Percentiles rank a stretch among this genome's conserved stretches.
phyloP scores from a whole-genome alignment of 2,888 invertebrate species.

The Perizoma flavofasciatum region DNA sequence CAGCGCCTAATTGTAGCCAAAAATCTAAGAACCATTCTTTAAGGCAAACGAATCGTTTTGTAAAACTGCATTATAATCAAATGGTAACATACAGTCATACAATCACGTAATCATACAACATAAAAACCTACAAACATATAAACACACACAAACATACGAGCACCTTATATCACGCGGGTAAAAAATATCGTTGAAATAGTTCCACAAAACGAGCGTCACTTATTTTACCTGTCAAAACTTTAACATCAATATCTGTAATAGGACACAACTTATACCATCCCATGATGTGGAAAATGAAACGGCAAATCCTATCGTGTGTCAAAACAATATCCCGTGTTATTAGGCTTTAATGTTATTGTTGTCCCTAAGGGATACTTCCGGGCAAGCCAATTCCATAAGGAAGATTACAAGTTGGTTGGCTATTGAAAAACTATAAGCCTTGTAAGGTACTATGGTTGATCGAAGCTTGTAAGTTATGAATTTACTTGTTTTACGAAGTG shows the following conservation, averaged over 20 bases:
- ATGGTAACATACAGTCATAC: too few relatives aligned
- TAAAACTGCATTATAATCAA: too few relatives aligned
- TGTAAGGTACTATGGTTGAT: constrained; percentile 1
- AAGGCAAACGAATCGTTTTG: too few relatives aligned
- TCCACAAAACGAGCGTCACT: not conserved
- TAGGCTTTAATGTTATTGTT: constrained; percentile 65
- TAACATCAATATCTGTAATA: constrained; percentile 32
- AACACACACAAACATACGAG: too few relatives aligned
- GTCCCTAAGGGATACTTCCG: constrained; percentile 39
- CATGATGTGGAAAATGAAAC: constrained; percentile 37
- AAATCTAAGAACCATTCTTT: too few relatives aligned
- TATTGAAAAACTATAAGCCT: constrained; percentile 23
- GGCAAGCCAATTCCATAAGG: constrained; percentile 20
- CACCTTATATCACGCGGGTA: too few relatives aligned
- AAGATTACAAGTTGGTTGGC: constrained; percentile 25
- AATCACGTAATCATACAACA: too few relatives aligned
- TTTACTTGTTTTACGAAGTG: too few relatives aligned
- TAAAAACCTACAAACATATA: too few relatives aligned
- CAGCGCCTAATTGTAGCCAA: too few relatives aligned
- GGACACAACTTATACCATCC: constrained; percentile 29
- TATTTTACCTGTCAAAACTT: constrained; percentile 22
- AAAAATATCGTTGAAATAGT: not conserved
- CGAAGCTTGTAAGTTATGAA: too few relatives aligned
- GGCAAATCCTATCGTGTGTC: constrained; percentile 63
- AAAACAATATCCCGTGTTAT: constrained; percentile 75